Conservation (phyloP, 2,888 invertebrate species). For the Pharmacophagus antenor region DNA sequence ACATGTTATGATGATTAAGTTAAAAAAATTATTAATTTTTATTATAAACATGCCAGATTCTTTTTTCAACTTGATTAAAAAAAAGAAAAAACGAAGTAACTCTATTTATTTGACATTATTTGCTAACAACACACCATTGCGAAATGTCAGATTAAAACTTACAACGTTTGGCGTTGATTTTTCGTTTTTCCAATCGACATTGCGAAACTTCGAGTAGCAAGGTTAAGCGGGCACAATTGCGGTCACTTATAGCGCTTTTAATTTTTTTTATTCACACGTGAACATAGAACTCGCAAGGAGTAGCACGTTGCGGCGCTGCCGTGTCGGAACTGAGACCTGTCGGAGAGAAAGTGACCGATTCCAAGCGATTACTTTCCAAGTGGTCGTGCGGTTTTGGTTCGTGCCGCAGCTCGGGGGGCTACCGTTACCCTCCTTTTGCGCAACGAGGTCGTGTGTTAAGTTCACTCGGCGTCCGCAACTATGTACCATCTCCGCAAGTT, state of each 20-base stretch:
- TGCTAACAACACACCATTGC: conserved; percentile 4
- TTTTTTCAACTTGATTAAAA: neutral
- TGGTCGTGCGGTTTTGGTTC: conserved; percentile 53
- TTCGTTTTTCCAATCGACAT: conserved; percentile 37
- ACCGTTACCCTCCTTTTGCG: conserved; percentile 69
- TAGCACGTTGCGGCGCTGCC: conserved; percentile 44
- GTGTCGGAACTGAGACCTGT: conserved; percentile 55
- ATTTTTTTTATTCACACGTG: neutral
- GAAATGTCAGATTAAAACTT: conserved; percentile 27
- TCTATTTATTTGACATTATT: no score
- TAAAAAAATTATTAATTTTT: no score
- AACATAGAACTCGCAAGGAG: neutral
- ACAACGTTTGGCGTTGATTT: conserved; percentile 31
- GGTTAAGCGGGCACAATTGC: conserved; percentile 36
- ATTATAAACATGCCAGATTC: no score
- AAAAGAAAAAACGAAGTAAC: neutral
- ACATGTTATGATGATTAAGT: no score
- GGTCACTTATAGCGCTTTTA: conserved; percentile 31
- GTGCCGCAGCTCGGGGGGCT: conserved; percentile 45
- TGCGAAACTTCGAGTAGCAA: conserved; percentile 41
- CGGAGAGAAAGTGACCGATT: conserved; percentile 75
- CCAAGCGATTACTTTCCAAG: conserved; percentile 70
- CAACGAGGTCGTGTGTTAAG: conserved; percentile 62
- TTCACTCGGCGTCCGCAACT: conserved; percentile 41
- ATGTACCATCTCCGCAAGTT: conserved; percentile 45